Evolutionary conservation across 2,888 invertebrate species (phyloP).

Genomic region (Pristionchus exspectatus): DNA sequence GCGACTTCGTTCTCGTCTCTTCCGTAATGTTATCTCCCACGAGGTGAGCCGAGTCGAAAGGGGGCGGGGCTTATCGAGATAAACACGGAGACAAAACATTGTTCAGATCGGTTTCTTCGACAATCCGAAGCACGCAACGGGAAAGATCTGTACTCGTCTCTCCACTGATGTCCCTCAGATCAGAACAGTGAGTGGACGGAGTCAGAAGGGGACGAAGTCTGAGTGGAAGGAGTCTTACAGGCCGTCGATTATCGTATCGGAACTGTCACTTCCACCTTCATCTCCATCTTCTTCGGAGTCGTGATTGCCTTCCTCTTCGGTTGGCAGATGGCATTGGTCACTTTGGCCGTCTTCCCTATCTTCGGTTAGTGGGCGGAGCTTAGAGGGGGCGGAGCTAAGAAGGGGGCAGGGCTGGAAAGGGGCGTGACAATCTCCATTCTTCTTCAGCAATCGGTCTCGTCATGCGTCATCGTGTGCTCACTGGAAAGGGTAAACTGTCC

Average conservation of each 20-base stretch:
- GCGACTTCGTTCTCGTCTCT: conserved; percentile 79
- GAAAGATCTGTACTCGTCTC: conserved; percentile 80
- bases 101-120: conserved; percentile 81
- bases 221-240: conserved; percentile 67
- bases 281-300: conserved; percentile 70
- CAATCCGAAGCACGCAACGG: conserved; percentile 79
- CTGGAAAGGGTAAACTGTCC: conserved; percentile 80
- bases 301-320: conserved; percentile 80
- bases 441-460: conserved; percentile 61
- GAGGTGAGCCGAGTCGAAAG: conserved; percentile 61
- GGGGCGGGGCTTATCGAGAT: neutral
- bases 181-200: conserved; percentile 71
- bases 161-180: conserved; percentile 81
- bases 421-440: neutral
- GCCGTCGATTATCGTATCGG: conserved; percentile 80
- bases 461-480: conserved; percentile 64
- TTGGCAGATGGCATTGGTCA: conserved; percentile 81
- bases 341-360: conserved; percentile 80
- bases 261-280: conserved; percentile 78
- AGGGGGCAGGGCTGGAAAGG: neutral
- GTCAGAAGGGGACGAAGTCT: neutral
- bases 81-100: neutral
- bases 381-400: neutral
- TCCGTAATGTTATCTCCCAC: conserved; percentile 80
- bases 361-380: conserved; percentile 68